These are phyloP conservation scores for Pipistrellus pipistrellus DNA, from an alignment of 2,797 vertebrate genomes.

Conservation along the genomic window DNA sequence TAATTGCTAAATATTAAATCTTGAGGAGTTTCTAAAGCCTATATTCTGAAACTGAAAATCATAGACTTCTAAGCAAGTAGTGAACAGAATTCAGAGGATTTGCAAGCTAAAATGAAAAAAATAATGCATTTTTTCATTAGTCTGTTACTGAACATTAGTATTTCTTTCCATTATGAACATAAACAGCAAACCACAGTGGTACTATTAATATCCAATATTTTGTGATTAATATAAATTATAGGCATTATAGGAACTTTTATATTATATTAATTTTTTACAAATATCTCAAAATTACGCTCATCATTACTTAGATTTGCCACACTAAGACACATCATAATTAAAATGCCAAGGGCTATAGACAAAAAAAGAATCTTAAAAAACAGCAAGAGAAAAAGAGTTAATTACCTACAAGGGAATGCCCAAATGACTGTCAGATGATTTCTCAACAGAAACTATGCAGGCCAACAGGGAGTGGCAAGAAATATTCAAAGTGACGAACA, in stretches of 20 bases:
- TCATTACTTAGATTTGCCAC: background rate
- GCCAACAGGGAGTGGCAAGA: too few relatives aligned
- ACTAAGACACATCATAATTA: too few relatives aligned
- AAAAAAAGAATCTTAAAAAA: too few relatives aligned
- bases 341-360: too few relatives aligned
- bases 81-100: background rate
- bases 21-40: conserved; percentile 6
- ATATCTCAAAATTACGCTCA: background rate
- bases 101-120: background rate
- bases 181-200: background rate
- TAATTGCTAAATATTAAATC: conserved; percentile 6
- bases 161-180: background rate
- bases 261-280: background rate
- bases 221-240: background rate
- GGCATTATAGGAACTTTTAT: background rate
- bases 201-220: background rate
- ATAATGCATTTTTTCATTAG: background rate
- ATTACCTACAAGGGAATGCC: too few relatives aligned
- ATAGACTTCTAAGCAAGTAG: background rate
- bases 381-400: too few relatives aligned
- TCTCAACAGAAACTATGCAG: too few relatives aligned
- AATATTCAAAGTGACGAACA: too few relatives aligned
- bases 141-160: background rate
- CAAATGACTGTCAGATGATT: too few relatives aligned
- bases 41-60: background rate